A percentile compares a stretch with the other conserved stretches of the same genome.
These are phyloP conservation scores for Luperina testacea DNA, from an alignment of 2,888 invertebrate species.

Conservation along the genomic window DNA sequence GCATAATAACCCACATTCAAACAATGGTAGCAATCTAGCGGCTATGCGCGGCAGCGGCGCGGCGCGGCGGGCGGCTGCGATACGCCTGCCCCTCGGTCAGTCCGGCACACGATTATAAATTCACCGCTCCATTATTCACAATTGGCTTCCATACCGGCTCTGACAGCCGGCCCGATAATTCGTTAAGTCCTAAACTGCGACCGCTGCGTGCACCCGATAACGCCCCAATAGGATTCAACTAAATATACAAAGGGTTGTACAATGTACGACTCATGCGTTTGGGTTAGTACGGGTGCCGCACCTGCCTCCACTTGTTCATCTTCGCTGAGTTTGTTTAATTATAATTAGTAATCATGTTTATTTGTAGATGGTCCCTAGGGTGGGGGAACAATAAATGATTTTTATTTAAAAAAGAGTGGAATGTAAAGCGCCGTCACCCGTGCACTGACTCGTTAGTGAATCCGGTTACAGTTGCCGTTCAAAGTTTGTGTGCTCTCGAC, in stretches of 20 bases:
- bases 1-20: conserved; percentile 67
- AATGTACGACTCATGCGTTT: conserved; percentile 61
- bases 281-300: conserved; percentile 37
- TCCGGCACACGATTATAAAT: conserved; percentile 77
- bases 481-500: conserved; percentile 83
- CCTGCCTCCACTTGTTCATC: conserved; percentile 33
- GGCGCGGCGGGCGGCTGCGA: conserved; percentile 53
- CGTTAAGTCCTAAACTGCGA: conserved; percentile 86
- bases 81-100: conserved; percentile 64
- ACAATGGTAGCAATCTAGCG: conserved; percentile 74
- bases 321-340: conserved; percentile 33
- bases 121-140: conserved; percentile 84
- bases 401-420: conserved; percentile 65
- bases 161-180: conserved; percentile 85
- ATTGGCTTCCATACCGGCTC: conserved; percentile 83
- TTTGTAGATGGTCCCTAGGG: conserved; percentile 30
- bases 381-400: conserved; percentile 57
- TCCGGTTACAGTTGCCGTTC: conserved; percentile 82
- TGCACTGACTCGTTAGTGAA: conserved; percentile 85
- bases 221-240: conserved; percentile 81
- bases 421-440: conserved; percentile 70
- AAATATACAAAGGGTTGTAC: conserved; percentile 74
- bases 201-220: conserved; percentile 86
- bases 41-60: conserved; percentile 59
- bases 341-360: conserved; percentile 42